Evolutionary conservation across 1,140 invertebrate genomes (phyloP).

Genomic region (Drosophila serrata): DNA sequence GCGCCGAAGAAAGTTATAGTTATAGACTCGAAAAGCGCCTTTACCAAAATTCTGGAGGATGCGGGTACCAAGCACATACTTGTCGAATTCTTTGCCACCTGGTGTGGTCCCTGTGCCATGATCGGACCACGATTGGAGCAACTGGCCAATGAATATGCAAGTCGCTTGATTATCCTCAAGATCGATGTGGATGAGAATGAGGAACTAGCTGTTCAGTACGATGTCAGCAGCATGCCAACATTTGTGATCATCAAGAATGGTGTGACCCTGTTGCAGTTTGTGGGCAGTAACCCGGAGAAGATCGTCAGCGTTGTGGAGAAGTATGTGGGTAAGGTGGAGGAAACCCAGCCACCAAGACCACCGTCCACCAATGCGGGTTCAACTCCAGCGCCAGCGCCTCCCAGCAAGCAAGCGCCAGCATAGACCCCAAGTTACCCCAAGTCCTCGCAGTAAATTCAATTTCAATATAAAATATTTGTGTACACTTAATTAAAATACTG

Average conservation of each 20-base stretch:
- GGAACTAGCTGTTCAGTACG: slow-evolving; percentile 92
- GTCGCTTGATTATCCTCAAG: slow-evolving; percentile 87
- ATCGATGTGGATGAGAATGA: slow-evolving; percentile 96
- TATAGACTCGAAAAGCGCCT: slow-evolving; percentile 87
- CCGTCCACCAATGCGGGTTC: neutral
- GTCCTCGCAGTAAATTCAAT: neutral
- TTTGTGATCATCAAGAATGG: slow-evolving; percentile 95
- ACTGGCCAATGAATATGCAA: slow-evolving; percentile 86
- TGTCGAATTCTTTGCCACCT: slow-evolving; percentile 89
- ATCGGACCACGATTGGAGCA: slow-evolving; percentile 93
- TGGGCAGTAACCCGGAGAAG: slow-evolving; percentile 91
- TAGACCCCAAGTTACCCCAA: neutral
- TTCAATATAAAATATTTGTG: neutral
- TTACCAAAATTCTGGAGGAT: slow-evolving; percentile 89
- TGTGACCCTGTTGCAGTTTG: slow-evolving; percentile 90
- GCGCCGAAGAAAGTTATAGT: slow-evolving; percentile 53
- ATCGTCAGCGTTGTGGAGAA: slow-evolving; percentile 88
- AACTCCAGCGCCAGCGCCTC: neutral
- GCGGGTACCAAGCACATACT: slow-evolving; percentile 93
- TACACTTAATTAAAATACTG: slow-evolving; percentile 4
- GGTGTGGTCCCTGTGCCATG: slow-evolving; percentile 97
- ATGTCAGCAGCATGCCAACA: slow-evolving; percentile 95
- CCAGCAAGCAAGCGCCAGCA: neutral
- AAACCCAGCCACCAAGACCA: neutral
- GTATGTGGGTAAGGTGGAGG: slow-evolving; percentile 62